A percentile compares a stretch with the other conserved stretches of the same genome.
These are phyloP conservation scores for Allobates femoralis DNA, from an alignment of 2,797 vertebrate genomes.

Conservation along the genomic window DNA sequence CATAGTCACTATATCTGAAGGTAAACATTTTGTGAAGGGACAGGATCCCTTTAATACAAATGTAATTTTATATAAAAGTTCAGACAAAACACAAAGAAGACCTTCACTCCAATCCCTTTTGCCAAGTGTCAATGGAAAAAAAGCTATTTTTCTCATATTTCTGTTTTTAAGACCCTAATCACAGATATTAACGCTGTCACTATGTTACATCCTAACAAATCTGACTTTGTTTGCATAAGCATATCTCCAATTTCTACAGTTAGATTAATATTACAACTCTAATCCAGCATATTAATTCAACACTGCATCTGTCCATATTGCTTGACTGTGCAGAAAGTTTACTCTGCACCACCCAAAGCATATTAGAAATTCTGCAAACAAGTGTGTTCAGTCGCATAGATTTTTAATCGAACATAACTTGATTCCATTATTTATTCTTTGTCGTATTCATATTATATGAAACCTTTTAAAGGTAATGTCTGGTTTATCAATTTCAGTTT, in stretches of 20 bases:
- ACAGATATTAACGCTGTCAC: background rate
- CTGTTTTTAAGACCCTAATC: background rate
- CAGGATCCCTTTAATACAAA: background rate
- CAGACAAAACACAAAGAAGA: background rate
- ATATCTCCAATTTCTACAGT: background rate
- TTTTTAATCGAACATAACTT: background rate
- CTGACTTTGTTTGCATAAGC: constrained; percentile 17
- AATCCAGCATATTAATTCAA: constrained; percentile 39
- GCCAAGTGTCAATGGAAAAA: background rate
- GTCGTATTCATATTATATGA: background rate
- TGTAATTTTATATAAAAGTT: background rate
- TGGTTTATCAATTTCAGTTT: background rate
- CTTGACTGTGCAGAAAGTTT: background rate
- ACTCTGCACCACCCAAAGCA: background rate
- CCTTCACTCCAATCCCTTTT: background rate
- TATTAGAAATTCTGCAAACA: background rate
- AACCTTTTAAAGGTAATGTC: background rate
- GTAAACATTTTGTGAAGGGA: background rate
- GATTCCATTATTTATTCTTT: background rate
- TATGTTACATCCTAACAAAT: background rate
- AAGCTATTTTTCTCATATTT: background rate
- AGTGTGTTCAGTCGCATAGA: background rate
- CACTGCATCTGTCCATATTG: background rate
- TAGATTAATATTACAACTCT: background rate
- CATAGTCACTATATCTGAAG: no score